Evolutionary conservation across 2,888 invertebrate genomes (phyloP).

Genomic region (Callosobruchus maculatus): DNA sequence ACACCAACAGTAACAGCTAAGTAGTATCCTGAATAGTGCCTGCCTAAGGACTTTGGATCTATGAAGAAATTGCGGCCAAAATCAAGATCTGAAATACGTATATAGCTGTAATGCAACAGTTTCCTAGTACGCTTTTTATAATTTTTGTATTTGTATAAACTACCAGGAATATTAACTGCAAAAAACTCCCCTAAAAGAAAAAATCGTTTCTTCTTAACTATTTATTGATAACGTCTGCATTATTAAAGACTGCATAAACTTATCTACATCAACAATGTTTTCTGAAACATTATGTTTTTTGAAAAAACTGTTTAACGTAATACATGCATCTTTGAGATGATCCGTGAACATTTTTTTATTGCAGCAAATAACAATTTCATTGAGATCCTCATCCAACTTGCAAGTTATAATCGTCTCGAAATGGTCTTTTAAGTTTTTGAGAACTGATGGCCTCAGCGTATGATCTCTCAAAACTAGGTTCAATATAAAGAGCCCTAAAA

Average conservation of each 20-base stretch:
- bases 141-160: no score
- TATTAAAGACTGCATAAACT: slow-evolving; percentile 15
- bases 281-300: slow-evolving; percentile 42
- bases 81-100: no score
- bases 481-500: slow-evolving; percentile 72
- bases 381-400: slow-evolving; percentile 78
- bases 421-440: slow-evolving; percentile 56
- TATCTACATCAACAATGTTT: slow-evolving; percentile 22
- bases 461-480: slow-evolving; percentile 84
- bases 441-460: slow-evolving; percentile 59
- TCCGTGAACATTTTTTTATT: slow-evolving; percentile 28
- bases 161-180: no score
- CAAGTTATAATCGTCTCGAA: slow-evolving; percentile 70
- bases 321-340: slow-evolving; percentile 39
- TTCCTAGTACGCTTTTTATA: no score
- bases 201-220: neutral
- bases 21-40: no score
- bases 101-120: no score
- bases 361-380: slow-evolving; percentile 76
- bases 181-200: no score
- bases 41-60: no score
- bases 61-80: no score
- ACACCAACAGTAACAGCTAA: no score
- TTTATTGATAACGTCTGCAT: slow-evolving; percentile 7
- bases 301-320: slow-evolving; percentile 55